These are phyloP conservation scores for Tuberolachnus salignus DNA, from an alignment of 2,888 invertebrate genomes.

Conservation along the genomic window DNA sequence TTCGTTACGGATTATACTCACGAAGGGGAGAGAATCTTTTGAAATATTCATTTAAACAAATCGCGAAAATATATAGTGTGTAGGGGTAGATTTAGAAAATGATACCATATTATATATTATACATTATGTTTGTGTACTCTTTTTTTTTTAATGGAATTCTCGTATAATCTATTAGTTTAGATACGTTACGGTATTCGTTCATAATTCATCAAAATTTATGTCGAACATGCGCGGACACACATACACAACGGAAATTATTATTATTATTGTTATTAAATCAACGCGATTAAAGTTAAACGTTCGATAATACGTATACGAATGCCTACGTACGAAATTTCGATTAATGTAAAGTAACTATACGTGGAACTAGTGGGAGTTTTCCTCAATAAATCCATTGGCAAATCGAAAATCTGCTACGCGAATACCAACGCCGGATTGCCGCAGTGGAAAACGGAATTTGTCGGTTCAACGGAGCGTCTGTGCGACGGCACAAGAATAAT, in stretches of 20 bases:
- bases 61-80: not conserved
- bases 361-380: not conserved
- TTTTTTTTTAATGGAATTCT: not conserved
- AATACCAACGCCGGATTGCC: too few relatives aligned
- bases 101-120: too few relatives aligned
- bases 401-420: not conserved
- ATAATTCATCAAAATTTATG: not conserved
- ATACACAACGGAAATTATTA: too few relatives aligned
- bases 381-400: too few relatives aligned
- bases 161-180: too few relatives aligned
- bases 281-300: not conserved
- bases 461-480: not conserved
- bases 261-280: not conserved
- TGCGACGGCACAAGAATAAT: not conserved
- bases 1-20: not conserved
- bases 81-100: not conserved
- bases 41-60: too few relatives aligned
- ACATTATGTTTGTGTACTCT: not conserved
- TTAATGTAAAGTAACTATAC: not conserved
- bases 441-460: not conserved
- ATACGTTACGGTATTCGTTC: too few relatives aligned
- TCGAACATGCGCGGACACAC: not conserved
- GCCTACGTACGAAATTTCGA: not conserved
- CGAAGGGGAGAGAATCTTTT: not conserved
- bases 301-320: not conserved